A percentile compares a stretch with the other conserved stretches of the same genome.
Conservation (phyloP, 2,888 invertebrate genomes). For the Hirtodrosophila cameraria region DNA sequence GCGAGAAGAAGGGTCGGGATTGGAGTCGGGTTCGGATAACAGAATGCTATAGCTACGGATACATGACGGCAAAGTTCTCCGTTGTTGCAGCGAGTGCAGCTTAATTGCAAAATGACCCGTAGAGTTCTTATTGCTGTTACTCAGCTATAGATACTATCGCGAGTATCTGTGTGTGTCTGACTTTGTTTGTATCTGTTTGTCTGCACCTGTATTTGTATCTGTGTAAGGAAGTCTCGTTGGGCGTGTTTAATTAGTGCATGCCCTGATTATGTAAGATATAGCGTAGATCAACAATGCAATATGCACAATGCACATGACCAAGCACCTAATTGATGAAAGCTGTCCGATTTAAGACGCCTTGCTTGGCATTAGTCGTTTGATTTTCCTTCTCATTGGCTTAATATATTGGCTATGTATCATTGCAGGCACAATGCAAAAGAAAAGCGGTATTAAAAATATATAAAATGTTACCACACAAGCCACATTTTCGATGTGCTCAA, state of each 20-base stretch:
- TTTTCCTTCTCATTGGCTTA: constrained; percentile 72
- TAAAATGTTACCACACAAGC: constrained; percentile 35
- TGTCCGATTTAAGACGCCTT: constrained; percentile 25
- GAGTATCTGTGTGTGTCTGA: constrained; percentile 9
- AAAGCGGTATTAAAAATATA: constrained; percentile 48
- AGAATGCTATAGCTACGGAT: constrained; percentile 21
- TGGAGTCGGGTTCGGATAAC: constrained; percentile 11
- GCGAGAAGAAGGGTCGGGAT: constrained; percentile 9
- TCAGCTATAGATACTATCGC: constrained; percentile 20
- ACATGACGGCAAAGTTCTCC: constrained; percentile 42
- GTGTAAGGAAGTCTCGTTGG: constrained; percentile 5
- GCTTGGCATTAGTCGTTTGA: constrained; percentile 65
- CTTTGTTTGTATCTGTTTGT: no score
- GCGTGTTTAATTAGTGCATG: constrained; percentile 69
- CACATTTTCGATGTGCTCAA: constrained; percentile 59
- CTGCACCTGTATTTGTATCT: constrained; percentile 8
- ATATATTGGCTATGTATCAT: constrained; percentile 37
- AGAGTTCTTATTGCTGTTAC: constrained; percentile 35
- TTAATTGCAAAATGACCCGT: constrained; percentile 77
- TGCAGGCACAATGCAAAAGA: constrained; percentile 22
- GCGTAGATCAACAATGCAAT: constrained; percentile 37
- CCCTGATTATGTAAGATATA: constrained; percentile 65
- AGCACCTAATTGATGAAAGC: constrained; percentile 68
- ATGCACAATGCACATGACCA: constrained; percentile 63
- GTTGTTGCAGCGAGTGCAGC: constrained; percentile 59